A percentile compares a stretch with the other conserved stretches of the same genome.
These are phyloP conservation scores for Onychostruthus taczanowskii DNA, from an alignment of 2,113 vertebrate species.

Conservation along the genomic window DNA sequence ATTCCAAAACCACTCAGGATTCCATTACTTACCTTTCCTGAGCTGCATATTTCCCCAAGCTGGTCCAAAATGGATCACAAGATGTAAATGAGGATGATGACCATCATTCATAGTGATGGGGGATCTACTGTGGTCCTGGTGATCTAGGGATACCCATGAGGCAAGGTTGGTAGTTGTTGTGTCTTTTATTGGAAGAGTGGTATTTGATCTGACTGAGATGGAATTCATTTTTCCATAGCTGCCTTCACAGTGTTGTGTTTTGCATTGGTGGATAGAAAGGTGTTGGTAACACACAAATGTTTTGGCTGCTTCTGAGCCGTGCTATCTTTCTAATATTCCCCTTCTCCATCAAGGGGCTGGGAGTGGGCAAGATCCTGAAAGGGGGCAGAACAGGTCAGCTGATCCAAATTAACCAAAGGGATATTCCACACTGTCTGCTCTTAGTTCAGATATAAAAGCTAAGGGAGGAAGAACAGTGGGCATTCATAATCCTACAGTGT, in stretches of 20 bases:
- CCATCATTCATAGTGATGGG: not conserved
- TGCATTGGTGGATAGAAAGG: not conserved
- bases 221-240: not conserved
- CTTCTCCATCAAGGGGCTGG: not conserved
- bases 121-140: not conserved
- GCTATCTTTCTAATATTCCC: not conserved
- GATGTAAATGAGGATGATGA: not conserved
- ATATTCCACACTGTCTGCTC: accelerated
- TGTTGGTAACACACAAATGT: not conserved
- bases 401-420: not conserved
- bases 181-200: not conserved
- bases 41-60: not conserved
- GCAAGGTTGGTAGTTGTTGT: not conserved
- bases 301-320: not conserved
- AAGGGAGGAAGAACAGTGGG: not conserved
- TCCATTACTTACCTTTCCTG: not conserved
- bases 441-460: not conserved
- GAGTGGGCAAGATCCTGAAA: not conserved
- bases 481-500: not conserved
- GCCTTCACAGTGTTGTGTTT: not conserved
- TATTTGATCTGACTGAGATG: not conserved
- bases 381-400: not conserved
- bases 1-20: not conserved
- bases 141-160: not conserved
- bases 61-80: not conserved